Evolutionary conservation across 2,888 invertebrate species (phyloP), one percentile per base, ranked within the genome.

Genomic region (Adineta ricciae): DNA sequence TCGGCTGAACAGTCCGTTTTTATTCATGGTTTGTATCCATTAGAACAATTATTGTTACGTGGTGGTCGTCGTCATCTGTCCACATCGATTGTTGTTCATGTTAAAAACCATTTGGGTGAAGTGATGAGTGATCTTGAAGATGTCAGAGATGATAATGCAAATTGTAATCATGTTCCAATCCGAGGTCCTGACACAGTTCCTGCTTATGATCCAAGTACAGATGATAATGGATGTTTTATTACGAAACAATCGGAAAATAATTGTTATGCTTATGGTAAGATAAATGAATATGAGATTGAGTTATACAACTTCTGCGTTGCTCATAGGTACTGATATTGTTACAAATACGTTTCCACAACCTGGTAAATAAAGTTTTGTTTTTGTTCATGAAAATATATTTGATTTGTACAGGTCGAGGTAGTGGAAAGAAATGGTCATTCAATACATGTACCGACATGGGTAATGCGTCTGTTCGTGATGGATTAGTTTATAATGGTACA

Each of bases 331-430:
- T 41, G 73, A 78, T 36, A 78, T 78, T 41, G 73, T 78, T 78
- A 78, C 73, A 78, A 78, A 78, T 41, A 78, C 73, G 8, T 78
- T 78, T 78, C 73, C 73, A 9, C 73, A 78, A 78, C 73, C 73
- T 38, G 73, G 73, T 78, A 24, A 38, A 78, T 41, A 41, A n/a
- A n/a, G n/a, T n/a, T n/a, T n/a, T n/a, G n/a, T n/a, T n/a, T n/a
- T n/a, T n/a, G n/a, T n/a, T n/a, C n/a, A n/a, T n/a, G n/a, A n/a
- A n/a, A n/a, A n/a, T n/a, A n/a, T n/a, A n/a, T 50, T 64, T 64
- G 4, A 27, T 64, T 27, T 64, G 56, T 78, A n/a, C 7, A 78
- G 73, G 73, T 41, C 73, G 73, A 5, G 73, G 73, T 78, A 78
- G 73, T 78, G 73, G 73, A 78, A 78, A 41, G 14, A 78, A 78